Base-by-base conservation (phyloP, 2,797 vertebrate genomes). In the Columba guinea region DNA sequence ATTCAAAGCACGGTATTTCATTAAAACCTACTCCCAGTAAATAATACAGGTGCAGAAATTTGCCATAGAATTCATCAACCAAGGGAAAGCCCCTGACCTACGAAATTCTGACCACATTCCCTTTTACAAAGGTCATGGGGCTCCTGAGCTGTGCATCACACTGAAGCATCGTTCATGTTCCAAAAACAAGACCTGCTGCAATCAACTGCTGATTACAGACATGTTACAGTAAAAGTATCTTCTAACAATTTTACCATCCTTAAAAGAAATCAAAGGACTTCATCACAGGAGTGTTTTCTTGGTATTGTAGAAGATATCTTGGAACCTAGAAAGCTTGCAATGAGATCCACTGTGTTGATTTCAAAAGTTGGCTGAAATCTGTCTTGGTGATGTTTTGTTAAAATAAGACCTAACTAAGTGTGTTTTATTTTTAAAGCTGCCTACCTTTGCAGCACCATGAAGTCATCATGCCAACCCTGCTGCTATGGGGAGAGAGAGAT, bases 401-500 rank as follows among this genome's bases (percentile, higher is more conserved):
- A 49, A 49, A 49, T 49, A 76, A 84, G n/a, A 87, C 34, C 51
- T 93, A 89, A 87, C 26, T 53, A 30, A 63, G 4, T 74, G 26
- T 93, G 51, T 87, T 97, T 95, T 91, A 22, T 95, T 97, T 97
- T 97, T 93, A 86, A 93, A 99, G 99, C 97, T 99, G 98, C 89
- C 98, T 99, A 75, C 99, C 99, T 53, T 97, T 99, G 88, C 98
- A 98, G 95, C 98, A 98, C 79, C 99, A 98, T 62, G 98, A 99
- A 68, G 98, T 99, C 94, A 97, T 97, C 79, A 99, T 99, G 77
- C 99, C 99, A 4, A 99, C 99, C 34, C 96, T 99, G 89, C 98
- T 99, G 67, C 97, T 99, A 51, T 99, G 99, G 99, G 99, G 99
- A 37, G 99, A 99, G 96, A 98, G 98, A 63, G 99, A 99, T 41